phyloP scores from a whole-genome alignment of 1,140 invertebrate genomes.

The Maconellicoccus hirsutus region DNA sequence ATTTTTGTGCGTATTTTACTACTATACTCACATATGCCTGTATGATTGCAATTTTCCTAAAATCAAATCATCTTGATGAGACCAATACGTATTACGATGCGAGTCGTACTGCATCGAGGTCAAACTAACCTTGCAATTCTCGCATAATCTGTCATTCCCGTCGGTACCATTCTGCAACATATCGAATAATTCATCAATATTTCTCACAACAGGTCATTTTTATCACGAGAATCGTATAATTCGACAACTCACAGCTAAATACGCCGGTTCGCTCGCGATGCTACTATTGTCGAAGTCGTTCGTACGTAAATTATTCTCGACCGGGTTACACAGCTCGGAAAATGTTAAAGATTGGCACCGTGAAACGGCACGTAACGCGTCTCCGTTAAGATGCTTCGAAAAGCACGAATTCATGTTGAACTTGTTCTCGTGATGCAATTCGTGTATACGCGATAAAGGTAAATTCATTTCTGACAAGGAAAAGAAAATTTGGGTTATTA shows the following conservation, averaged over 20 bases:
- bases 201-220: no score
- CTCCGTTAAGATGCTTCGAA: slow-evolving; percentile 6
- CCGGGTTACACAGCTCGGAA: slow-evolving; percentile 50
- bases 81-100: background rate
- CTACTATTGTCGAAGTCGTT: slow-evolving; percentile 40
- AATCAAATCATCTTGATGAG: slow-evolving; percentile 2
- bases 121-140: slow-evolving; percentile 25
- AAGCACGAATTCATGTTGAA: slow-evolving; percentile 14
- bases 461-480: slow-evolving; percentile 28
- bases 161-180: background rate
- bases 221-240: no score
- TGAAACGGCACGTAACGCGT: background rate
- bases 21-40: background rate
- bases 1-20: background rate
- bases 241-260: slow-evolving; percentile 29
- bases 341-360: slow-evolving; percentile 55
- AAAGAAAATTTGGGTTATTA: no score
- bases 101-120: background rate
- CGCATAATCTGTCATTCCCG: slow-evolving; percentile 20
- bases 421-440: slow-evolving; percentile 48
- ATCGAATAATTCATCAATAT: background rate
- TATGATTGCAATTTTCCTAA: slow-evolving; percentile 4
- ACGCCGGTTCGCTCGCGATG: slow-evolving; percentile 68
- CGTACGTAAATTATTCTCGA: slow-evolving; percentile 37
- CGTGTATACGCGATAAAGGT: slow-evolving; percentile 51